A percentile compares a stretch with the other conserved stretches of the same genome.
Evolutionary conservation across 2,113 vertebrate species (phyloP).

Genomic region (Fregetta grallaria): DNA sequence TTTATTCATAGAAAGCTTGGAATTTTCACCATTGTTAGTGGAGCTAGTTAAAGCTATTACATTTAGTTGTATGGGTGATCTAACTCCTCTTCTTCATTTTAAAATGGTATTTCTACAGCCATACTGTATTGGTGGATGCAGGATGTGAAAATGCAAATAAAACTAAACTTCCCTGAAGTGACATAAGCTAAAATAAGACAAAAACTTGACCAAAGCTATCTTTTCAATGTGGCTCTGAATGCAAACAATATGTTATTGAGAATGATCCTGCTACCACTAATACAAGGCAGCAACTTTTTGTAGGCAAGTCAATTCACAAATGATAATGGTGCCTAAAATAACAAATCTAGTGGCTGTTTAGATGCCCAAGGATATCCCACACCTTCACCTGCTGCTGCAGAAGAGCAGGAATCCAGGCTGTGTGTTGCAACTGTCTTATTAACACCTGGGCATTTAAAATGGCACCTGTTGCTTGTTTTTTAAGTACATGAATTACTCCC

Average conservation of each 20-base stretch:
- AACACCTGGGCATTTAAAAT: background rate
- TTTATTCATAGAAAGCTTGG: background rate
- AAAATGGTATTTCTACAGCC: background rate
- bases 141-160: background rate
- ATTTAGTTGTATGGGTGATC: background rate
- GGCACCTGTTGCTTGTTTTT: background rate
- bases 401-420: background rate
- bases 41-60: background rate
- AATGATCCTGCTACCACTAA: background rate
- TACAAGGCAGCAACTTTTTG: background rate
- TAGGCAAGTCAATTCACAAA: background rate
- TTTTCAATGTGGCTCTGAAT: background rate
- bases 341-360: background rate
- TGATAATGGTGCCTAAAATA: background rate
- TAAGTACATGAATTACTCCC: background rate
- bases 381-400: background rate
- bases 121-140: background rate
- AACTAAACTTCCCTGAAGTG: background rate
- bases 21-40: background rate
- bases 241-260: background rate
- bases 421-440: background rate
- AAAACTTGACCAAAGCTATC: background rate
- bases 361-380: background rate
- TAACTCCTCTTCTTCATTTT: background rate
- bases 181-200: background rate